These are phyloP conservation scores for Hippopotamyrus pictus DNA, from an alignment of 2,797 vertebrate species.

Conservation along the genomic window DNA sequence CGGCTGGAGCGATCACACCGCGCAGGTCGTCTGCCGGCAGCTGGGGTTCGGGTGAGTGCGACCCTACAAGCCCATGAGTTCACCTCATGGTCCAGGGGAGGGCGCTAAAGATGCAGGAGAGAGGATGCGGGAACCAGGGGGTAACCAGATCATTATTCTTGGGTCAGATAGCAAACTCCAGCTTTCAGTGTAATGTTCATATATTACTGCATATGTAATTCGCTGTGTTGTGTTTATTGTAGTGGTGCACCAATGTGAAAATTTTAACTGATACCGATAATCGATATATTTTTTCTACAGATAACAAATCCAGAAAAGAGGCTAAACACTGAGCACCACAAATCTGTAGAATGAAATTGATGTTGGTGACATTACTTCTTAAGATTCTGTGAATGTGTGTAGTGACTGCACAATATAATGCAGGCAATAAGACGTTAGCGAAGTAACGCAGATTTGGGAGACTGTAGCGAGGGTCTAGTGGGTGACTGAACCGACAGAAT, in stretches of 20 bases:
- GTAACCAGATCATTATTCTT: background rate
- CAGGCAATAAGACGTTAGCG: background rate
- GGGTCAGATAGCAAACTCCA: background rate
- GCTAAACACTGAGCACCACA: background rate
- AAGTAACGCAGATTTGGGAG: background rate
- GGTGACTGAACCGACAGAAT: background rate
- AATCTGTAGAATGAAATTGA: background rate
- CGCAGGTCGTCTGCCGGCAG: slow-evolving; percentile 74
- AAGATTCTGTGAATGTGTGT: background rate
- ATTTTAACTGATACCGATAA: background rate
- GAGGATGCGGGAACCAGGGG: background rate
- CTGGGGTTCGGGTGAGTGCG: slow-evolving; percentile 69
- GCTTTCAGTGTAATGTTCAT: background rate
- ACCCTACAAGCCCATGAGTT: background rate
- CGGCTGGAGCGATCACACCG: slow-evolving; percentile 71
- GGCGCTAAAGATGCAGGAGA: background rate
- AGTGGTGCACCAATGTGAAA: background rate
- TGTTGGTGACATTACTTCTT: background rate
- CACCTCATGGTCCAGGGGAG: background rate
- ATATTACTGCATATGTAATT: background rate
- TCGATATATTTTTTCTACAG: background rate
- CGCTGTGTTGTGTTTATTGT: background rate
- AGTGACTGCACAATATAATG: background rate
- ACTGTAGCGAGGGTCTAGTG: background rate
- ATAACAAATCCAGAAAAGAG: background rate